Conservation (phyloP, 2,888 invertebrate genomes). For the Lagria hirta region DNA sequence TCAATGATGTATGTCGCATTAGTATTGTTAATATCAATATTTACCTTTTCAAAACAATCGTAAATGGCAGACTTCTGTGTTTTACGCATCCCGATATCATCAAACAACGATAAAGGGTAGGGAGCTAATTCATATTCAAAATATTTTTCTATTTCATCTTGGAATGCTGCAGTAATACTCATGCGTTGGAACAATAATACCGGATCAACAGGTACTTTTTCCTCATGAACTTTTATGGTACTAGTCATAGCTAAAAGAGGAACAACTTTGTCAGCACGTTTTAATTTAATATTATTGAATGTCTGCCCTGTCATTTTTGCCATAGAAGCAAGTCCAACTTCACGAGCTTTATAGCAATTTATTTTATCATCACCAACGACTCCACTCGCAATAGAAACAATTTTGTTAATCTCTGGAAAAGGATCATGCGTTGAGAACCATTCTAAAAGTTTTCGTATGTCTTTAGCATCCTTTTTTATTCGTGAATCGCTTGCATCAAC, state of each 20-base stretch:
- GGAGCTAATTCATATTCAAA: no score
- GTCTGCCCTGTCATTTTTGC: constrained; percentile 14
- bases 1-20: constrained; percentile 28
- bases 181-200: no score
- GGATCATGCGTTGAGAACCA: constrained; percentile 11
- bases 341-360: constrained; percentile 20
- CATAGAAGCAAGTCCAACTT: constrained; percentile 18
- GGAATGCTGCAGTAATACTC: no score
- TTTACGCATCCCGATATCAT: constrained; percentile 25
- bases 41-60: constrained; percentile 8
- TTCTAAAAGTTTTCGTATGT: constrained; percentile 36
- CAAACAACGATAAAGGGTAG: no score
- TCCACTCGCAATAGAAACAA: constrained; percentile 12
- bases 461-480: constrained; percentile 39
- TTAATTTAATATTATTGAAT: constrained; percentile 11
- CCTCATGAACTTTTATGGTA: no score
- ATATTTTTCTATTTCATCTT: no score
- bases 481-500: constrained; percentile 47
- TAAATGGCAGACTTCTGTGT: constrained; percentile 24
- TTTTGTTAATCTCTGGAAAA: constrained; percentile 1
- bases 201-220: no score
- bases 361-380: constrained; percentile 12
- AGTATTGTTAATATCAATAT: constrained; percentile 7
- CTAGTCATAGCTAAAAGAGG: constrained; percentile 17
- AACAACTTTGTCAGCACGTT: constrained; percentile 18